Evolutionary conservation across 2,888 invertebrate species (phyloP), one percentile per base, ranked within the genome.

Genomic region (Drosophila sordidula): DNA sequence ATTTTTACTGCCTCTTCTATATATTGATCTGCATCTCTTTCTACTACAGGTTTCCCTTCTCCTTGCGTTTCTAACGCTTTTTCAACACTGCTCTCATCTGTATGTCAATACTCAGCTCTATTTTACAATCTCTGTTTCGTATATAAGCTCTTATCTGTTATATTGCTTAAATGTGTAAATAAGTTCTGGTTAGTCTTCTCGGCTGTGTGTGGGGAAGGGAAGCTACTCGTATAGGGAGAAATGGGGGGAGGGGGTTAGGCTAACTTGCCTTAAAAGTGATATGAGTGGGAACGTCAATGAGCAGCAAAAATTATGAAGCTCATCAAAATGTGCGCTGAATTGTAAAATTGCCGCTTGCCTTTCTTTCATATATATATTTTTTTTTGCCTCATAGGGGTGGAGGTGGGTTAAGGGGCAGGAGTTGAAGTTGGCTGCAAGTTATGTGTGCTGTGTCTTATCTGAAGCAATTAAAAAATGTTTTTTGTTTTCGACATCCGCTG

Each of bases 261-360:
- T 52, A 51, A 66, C 66, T 66, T 63, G 54, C 63, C 46, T 78
- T 58, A 54, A 59, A 67, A 52, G 56, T 69, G 78, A 69, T 74
- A 82, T 71, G 79, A 63, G 78, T 72, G 50, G 58, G 73, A 78
- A 78, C 83, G 76, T 82, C 83, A 85, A 83, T 83, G 85, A 80
- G 80, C 78, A 85, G 78, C 78, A 82, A 78, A 83, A 83, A 85
- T 85, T 82, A 85, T 82, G 85, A 73, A 82, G 85, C 83, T 80
- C 83, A 85, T 83, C 85, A 82, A 78, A 86, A 86, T 85, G 85
- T 86, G 87, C 88, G 81, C 84, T 90, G 90, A 90, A 89, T 89
- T 90, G 89, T 90, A 84, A 89, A 89, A 89, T 87, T 87, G 78
- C 70, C 85, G 71, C 76, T 65, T 75, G 78, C 49, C 63, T 64